phyloP scores from a whole-genome alignment of 2,888 invertebrate species.

The Quadriops clusia region DNA sequence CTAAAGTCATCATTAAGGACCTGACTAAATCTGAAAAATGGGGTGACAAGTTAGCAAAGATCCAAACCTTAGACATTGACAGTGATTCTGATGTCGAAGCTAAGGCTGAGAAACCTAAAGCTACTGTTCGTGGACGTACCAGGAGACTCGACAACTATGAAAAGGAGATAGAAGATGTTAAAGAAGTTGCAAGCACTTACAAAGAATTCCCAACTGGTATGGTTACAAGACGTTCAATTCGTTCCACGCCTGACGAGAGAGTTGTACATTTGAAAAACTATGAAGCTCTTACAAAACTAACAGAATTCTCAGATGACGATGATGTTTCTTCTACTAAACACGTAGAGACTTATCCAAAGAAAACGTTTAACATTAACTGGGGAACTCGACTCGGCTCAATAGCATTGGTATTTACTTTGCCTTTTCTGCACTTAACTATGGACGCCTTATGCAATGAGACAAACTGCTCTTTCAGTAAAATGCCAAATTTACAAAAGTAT shows the following conservation, averaged over 20 bases:
- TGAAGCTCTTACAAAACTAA: constrained; percentile 21
- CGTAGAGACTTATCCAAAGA: constrained; percentile 9
- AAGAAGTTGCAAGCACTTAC: neutral
- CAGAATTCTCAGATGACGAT: constrained; percentile 35
- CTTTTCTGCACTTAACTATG: constrained; percentile 6
- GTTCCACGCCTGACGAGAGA: constrained; percentile 25
- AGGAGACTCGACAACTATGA: constrained; percentile 19
- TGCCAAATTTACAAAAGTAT: constrained; percentile 29
- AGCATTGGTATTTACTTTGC: constrained; percentile 8
- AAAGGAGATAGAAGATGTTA: constrained; percentile 7
- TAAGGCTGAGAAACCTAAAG: constrained; percentile 25
- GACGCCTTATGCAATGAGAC: constrained; percentile 39
- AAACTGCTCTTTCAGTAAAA: constrained; percentile 34
- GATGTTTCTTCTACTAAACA: constrained; percentile 16
- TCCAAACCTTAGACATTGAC: constrained; percentile 12
- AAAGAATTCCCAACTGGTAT: constrained; percentile 5
- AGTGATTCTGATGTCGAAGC: constrained; percentile 15
- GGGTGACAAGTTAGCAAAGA: constrained; percentile 4
- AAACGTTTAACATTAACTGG: constrained; percentile 10
- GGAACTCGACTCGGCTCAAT: constrained; percentile 11
- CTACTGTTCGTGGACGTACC: constrained; percentile 25
- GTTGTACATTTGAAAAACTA: constrained; percentile 28
- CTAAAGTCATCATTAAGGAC: neutral
- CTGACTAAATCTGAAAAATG: constrained; percentile 2
- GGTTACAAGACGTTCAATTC: constrained; percentile 17